phyloP scores from a whole-genome alignment of 2,797 vertebrate genomes.

The Phoeniculus purpureus region DNA sequence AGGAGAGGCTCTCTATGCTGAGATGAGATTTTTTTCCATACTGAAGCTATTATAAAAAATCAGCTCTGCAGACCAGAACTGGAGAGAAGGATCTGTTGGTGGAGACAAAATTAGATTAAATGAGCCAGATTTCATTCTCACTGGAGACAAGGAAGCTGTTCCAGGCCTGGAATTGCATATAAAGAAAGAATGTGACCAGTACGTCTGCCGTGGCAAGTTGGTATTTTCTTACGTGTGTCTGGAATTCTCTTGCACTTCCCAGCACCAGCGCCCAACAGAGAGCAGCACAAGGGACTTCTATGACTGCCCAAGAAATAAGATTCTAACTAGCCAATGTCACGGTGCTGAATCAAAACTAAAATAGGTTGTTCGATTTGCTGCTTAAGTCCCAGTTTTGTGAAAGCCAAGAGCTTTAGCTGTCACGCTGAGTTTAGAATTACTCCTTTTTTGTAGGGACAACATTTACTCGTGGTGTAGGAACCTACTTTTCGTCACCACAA shows the following conservation, averaged over 20 bases:
- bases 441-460: neutral
- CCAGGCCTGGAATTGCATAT: neutral
- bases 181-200: constrained; percentile 18
- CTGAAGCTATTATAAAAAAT: constrained; percentile 57
- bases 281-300: neutral
- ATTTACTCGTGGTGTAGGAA: constrained; percentile 36
- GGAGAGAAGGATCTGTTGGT: constrained; percentile 59
- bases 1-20: neutral
- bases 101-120: constrained; percentile 67
- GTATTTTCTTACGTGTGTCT: neutral
- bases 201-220: neutral
- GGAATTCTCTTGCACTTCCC: neutral
- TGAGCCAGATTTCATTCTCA: constrained; percentile 59
- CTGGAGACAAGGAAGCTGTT: constrained; percentile 45
- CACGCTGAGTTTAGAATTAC: constrained; percentile 32
- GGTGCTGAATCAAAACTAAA: constrained; percentile 21
- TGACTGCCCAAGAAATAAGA: neutral
- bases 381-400: constrained; percentile 6
- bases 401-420: constrained; percentile 10
- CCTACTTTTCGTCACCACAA: neutral
- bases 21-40: neutral
- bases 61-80: constrained; percentile 48
- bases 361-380: constrained; percentile 27
- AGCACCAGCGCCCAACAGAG: neutral
- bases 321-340: neutral